Base-by-base conservation (phyloP, 2,888 invertebrate species). In the Cheilosia impressa region DNA sequence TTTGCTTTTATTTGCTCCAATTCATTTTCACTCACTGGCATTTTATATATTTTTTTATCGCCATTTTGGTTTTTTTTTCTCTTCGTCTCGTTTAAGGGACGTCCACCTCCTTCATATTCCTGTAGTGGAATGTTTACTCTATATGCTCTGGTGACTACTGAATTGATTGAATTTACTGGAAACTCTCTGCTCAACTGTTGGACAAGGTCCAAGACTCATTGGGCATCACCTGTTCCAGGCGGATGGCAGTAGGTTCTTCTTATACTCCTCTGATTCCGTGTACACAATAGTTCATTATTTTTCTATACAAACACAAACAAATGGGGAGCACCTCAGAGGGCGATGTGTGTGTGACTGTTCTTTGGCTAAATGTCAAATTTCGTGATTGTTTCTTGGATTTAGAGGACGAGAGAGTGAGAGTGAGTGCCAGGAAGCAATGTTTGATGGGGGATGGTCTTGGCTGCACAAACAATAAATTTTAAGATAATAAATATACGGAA, bases 151-250 rank as follows among this genome's bases (percentile, higher is more conserved):
- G 68, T 85, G 85, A 71, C 7, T 85, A 45, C 68, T 34, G 80
- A 85, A 85, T 85, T 85, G 85, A 85, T 85, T 85, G 85, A 85
- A 85, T 81, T 85, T 81, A 77, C 81, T 85, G 72, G 60, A 71
- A 80, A 72, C 43, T 53, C 58, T 71, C 58, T 60, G 19, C 47
- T 43, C 43, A 53, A n/a, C 15, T 71, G 58, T 81, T 81, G 85
- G 81, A 85, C 66, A 55, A 62, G 63, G 63, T 85, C 85, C 81
- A 85, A 76, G 81, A 68, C 72, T 73, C 85, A 77, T 60, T 75
- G 63, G 75, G 75, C 73, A 71, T 85, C 85, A 85, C 81, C 85
- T 85, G 85, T 66, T 85, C 66, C 65, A 62, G 71, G 60, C 60
- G 60, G 52, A 43, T 53, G 60, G 38, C 31, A 38, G 3, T 76